Conservation (phyloP, 1,140 invertebrate genomes). For the Coelopa frigida region DNA sequence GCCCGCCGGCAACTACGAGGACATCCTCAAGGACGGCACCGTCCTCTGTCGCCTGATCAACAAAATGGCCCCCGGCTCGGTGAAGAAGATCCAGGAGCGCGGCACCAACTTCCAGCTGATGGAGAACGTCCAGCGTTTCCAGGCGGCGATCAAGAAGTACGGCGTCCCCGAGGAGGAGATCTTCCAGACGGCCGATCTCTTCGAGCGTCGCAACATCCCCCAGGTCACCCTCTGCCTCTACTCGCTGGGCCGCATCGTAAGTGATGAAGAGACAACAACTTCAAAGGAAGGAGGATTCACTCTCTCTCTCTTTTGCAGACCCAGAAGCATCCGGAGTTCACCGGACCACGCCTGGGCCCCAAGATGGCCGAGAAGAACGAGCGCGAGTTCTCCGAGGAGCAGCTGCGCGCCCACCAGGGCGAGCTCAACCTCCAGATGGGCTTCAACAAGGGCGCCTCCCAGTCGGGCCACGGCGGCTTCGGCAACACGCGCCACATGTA, state of each 20-base stretch:
- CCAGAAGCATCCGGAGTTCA: conserved; percentile 90
- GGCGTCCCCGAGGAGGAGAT: conserved; percentile 95
- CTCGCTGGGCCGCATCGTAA: conserved; percentile 81
- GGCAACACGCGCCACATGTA: conserved; percentile 95
- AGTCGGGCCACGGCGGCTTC: conserved; percentile 80
- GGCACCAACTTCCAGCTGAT: conserved; percentile 97
- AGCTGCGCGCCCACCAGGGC: conserved; percentile 82
- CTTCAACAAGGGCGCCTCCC: conserved; percentile 87
- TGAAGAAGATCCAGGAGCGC: conserved; percentile 93
- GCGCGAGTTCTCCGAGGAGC: conserved; percentile 88
- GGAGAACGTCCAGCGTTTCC: conserved; percentile 97
- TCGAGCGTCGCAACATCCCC: conserved; percentile 91
- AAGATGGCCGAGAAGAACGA: conserved; percentile 95
- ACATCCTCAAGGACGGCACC: conserved; percentile 86
- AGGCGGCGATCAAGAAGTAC: conserved; percentile 86
- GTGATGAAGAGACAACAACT: conserved; percentile 39
- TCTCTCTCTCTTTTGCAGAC: conserved; percentile 51
- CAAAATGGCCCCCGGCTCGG: conserved; percentile 86
- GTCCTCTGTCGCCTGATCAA: conserved; percentile 92
- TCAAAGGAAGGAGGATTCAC: neutral
- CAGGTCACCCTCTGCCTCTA: conserved; percentile 90
- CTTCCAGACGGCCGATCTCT: conserved; percentile 97
- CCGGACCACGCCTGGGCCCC: conserved; percentile 79
- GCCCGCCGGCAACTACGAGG: conserved; percentile 77
- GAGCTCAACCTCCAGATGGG: conserved; percentile 94